phyloP scores from a whole-genome alignment of 1,140 invertebrate genomes.

The Phymorhynchus buccinoides region DNA sequence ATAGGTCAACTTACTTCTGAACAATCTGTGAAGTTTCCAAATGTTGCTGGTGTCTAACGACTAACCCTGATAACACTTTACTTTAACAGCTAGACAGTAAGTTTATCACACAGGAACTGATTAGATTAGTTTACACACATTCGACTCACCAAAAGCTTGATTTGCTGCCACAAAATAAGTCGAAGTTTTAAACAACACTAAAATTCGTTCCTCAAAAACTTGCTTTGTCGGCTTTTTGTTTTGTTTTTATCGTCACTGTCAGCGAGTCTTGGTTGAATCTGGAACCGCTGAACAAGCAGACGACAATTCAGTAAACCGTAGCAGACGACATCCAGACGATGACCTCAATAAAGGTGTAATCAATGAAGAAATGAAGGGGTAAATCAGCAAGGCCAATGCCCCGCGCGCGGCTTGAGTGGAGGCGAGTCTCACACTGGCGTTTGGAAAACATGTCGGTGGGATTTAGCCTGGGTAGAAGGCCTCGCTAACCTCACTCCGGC shows the following conservation, averaged over 20 bases:
- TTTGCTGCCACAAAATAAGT: too few species aligned
- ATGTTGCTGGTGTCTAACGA: too few species aligned
- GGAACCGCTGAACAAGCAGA: background rate
- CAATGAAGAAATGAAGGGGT: background rate
- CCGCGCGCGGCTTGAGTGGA: slow-evolving; percentile 1
- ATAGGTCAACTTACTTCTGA: too few species aligned
- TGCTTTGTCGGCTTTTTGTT: background rate
- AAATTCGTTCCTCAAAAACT: too few species aligned
- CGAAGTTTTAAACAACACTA: too few species aligned
- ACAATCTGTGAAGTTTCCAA: too few species aligned
- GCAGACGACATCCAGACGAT: background rate
- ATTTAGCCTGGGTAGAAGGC: background rate
- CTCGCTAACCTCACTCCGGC: background rate
- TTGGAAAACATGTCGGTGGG: background rate
- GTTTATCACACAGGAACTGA: too few species aligned
- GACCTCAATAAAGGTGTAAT: background rate
- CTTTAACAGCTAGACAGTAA: too few species aligned
- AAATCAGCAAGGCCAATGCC: background rate
- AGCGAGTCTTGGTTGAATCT: background rate
- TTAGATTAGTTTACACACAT: too few species aligned
- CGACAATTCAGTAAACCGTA: background rate
- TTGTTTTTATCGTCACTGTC: background rate
- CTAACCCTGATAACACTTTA: too few species aligned
- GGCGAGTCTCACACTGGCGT: background rate
- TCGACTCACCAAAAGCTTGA: too few species aligned